Evolutionary conservation across 2,113 vertebrate species (phyloP).

Genomic region (Kobus ellipsiprymnus): DNA sequence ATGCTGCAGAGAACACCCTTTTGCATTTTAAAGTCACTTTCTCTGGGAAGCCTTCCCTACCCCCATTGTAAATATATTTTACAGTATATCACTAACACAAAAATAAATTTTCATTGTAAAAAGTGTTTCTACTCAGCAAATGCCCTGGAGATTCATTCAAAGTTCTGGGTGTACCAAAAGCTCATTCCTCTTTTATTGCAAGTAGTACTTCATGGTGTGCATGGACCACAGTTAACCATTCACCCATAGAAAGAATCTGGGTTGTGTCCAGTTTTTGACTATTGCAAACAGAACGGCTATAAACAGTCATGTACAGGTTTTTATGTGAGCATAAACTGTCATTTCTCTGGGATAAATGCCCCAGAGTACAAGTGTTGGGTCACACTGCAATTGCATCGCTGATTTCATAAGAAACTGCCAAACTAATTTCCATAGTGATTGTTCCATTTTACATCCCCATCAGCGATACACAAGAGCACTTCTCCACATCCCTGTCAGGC

Average conservation of each 20-base stretch:
- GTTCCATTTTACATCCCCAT: background rate
- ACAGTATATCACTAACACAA: too few relatives aligned
- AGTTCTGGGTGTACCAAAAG: accelerated
- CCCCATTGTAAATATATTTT: background rate
- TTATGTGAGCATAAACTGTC: background rate
- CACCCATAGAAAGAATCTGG: background rate
- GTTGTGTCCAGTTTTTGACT: background rate
- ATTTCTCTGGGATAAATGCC: background rate
- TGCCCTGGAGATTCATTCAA: background rate
- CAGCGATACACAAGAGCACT: background rate
- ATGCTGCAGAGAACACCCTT: background rate
- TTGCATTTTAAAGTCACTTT: background rate
- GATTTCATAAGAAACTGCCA: background rate
- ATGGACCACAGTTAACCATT: background rate
- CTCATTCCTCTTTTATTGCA: accelerated
- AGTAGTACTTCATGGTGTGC: background rate
- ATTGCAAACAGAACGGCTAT: background rate
- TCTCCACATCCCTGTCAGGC: background rate
- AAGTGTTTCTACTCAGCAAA: background rate
- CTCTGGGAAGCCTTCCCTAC: background rate
- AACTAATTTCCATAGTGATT: background rate
- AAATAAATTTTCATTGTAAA: background rate
- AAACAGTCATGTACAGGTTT: background rate
- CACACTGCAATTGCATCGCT: background rate
- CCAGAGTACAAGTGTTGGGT: background rate